phyloP scores from a whole-genome alignment of 2,113 vertebrate genomes.

The Podilymbus podiceps region DNA sequence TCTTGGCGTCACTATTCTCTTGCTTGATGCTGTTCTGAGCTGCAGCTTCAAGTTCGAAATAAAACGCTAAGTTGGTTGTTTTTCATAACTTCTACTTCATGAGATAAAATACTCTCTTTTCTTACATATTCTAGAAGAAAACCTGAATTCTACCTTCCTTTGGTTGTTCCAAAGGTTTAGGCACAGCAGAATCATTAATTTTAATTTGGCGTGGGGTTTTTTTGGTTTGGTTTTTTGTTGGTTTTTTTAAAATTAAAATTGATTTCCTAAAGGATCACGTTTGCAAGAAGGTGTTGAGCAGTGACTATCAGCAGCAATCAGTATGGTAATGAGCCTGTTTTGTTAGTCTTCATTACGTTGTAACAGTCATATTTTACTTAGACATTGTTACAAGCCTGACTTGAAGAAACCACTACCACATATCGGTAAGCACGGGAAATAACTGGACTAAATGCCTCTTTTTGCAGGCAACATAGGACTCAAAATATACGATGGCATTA shows the following conservation, averaged over 20 bases:
- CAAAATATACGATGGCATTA: background rate
- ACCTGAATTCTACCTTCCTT: background rate
- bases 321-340: constrained; percentile 13
- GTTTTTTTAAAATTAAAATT: constrained; percentile 5
- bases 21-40: background rate
- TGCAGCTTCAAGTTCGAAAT: background rate
- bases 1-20: background rate
- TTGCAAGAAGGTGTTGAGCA: background rate
- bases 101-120: background rate
- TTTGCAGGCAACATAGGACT: background rate
- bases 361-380: background rate
- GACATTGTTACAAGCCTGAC: background rate
- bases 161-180: background rate
- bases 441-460: background rate
- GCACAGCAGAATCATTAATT: background rate
- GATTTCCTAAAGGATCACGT: background rate
- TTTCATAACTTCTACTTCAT: background rate
- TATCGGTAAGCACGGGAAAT: background rate
- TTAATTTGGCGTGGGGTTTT: fast-evolving
- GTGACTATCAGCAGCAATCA: background rate
- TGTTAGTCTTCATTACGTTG: background rate
- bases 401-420: background rate
- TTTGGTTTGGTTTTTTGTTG: background rate
- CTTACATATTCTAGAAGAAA: background rate
- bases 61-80: background rate